phyloP scores from a whole-genome alignment of 2,888 invertebrate genomes.

The Macaria liturata region DNA sequence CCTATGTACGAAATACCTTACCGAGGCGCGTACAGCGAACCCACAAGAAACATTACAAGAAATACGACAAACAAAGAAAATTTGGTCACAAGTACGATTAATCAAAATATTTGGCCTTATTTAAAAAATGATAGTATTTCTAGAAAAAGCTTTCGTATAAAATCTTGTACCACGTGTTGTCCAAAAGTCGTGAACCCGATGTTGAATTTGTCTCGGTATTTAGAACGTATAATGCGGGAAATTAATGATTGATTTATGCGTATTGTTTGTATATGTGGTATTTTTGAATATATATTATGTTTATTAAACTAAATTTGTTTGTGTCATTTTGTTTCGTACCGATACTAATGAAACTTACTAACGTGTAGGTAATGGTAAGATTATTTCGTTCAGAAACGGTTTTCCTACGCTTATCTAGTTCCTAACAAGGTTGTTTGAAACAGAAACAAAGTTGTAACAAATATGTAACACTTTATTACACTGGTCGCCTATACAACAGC shows the following conservation, averaged over 20 bases:
- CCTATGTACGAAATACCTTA: too few species aligned
- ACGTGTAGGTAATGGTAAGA: too few species aligned
- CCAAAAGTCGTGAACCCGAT: conserved; percentile 55
- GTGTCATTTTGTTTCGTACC: too few species aligned
- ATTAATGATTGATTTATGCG: conserved; percentile 43
- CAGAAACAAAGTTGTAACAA: conserved; percentile 52
- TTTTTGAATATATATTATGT: conserved; percentile 1
- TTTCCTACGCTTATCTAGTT: too few species aligned
- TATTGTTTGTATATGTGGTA: conserved; percentile 10
- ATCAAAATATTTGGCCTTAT: conserved; percentile 42
- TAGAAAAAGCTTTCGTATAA: conserved; percentile 4
- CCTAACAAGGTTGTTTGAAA: not conserved
- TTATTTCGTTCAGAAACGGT: too few species aligned
- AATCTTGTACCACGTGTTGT: conserved; percentile 31
- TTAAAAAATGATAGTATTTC: not conserved
- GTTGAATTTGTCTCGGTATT: conserved; percentile 58
- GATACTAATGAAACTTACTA: too few species aligned
- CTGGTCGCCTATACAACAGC: conserved; percentile 65
- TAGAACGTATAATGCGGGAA: conserved; percentile 59
- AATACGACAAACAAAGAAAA: conserved; percentile 28
- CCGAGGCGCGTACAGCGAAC: conserved; percentile 40
- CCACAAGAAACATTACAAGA: conserved; percentile 42
- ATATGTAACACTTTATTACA: conserved; percentile 75
- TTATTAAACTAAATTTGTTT: not conserved
- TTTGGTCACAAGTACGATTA: conserved; percentile 30